Evolutionary conservation across 2,888 invertebrate genomes (phyloP), one percentile per base, ranked within the genome.

Genomic region (Bombylius major): DNA sequence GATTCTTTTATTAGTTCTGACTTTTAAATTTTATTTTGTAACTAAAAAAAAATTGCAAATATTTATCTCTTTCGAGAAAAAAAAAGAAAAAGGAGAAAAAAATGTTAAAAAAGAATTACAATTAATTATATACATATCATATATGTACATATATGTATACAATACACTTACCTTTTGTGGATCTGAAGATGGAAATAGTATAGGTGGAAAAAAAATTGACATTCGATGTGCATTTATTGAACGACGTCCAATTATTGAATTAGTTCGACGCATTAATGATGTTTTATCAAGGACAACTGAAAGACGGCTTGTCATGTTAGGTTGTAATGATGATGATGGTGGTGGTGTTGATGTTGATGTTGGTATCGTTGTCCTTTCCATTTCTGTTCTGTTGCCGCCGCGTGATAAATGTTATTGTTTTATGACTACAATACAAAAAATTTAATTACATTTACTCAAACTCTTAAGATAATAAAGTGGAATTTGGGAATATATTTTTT

Each of bases 241-340:
- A 59, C 82, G 77, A 68, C 82, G 82, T 58, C 82, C 83, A 61
- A 83, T 82, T 60, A 82, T 82, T 69, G 82, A 83, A 73, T 82
- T 82, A 58, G 83, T 77, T 51, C 83, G 76, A 34, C 55, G 55
- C 14, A 46, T n/a, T 45, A 82, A 81, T 77, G 81, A 81, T 77
- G 81, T 67, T 61, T 79, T 75, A 66, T 79, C 78, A 66, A 77
- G 77, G 33, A 78, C 78, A 57, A 79, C 75, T 53, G 78, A 78
- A 70, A 78, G 69, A 42, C 59, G 59, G 51, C 53, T 11, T 5
- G 23, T 49, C 54, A 54, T 54, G 23, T 50, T 54, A 3, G 54
- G 50, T 36, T 33, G 42, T 34, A 12, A 33, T 31, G n/a, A 50
- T 49, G 54, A n/a, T 8, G 54, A 8, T 34, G 23, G 23, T 3